phyloP scores from a whole-genome alignment of 2,888 invertebrate species.

The Mechanitis mazaeus region DNA sequence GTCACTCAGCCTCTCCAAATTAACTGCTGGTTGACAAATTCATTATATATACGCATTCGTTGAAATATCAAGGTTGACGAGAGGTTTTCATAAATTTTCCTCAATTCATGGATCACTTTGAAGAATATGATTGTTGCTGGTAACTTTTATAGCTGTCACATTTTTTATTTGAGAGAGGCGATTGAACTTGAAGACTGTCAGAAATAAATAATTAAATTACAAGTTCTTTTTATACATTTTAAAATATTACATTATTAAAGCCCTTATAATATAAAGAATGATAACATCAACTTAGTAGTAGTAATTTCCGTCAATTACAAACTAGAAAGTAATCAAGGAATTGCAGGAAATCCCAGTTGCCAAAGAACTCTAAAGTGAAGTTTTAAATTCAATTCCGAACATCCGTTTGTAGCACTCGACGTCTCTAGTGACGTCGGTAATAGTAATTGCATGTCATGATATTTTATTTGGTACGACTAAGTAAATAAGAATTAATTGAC shows the following conservation, averaged over 20 bases:
- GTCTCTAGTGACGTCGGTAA: not conserved
- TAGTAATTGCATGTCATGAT: not conserved
- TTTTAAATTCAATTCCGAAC: slow-evolving; percentile 7
- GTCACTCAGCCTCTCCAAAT: slow-evolving; percentile 45
- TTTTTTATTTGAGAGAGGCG: not conserved
- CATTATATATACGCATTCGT: slow-evolving; percentile 47
- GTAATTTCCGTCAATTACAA: not conserved
- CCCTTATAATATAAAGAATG: too few relatives aligned
- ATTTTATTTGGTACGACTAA: too few relatives aligned
- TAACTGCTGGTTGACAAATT: slow-evolving; percentile 52
- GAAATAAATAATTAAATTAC: too few relatives aligned
- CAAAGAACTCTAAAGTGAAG: slow-evolving; percentile 2
- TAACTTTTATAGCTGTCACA: not conserved
- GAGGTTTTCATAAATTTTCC: slow-evolving; percentile 23
- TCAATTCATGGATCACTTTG: slow-evolving; percentile 10
- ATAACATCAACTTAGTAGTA: too few relatives aligned
- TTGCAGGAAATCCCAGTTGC: not conserved
- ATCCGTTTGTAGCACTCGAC: slow-evolving; percentile 5
- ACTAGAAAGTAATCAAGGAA: slow-evolving; percentile 6
- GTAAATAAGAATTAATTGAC: too few relatives aligned
- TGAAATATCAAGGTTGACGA: slow-evolving; percentile 43
- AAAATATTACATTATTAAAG: too few relatives aligned
- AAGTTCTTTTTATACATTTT: too few relatives aligned
- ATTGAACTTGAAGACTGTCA: too few relatives aligned
- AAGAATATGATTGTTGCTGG: not conserved